A percentile compares a stretch with the other conserved stretches of the same genome.
These are phyloP conservation scores for Eucriotettix oculatus DNA, from an alignment of 2,888 invertebrate species.

Conservation along the genomic window DNA sequence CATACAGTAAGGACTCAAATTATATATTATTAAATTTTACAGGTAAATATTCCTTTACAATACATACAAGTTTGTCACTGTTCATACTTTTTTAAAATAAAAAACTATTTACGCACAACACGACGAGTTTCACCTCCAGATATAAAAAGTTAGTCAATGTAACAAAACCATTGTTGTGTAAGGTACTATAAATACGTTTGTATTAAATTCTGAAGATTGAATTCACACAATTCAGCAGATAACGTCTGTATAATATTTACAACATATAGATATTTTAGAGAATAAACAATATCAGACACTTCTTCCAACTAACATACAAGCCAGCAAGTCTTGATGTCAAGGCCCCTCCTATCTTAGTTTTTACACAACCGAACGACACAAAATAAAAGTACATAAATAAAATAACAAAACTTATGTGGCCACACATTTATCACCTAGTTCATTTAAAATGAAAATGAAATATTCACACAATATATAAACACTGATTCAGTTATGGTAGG, in stretches of 20 bases:
- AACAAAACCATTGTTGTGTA: neutral
- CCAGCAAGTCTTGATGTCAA: neutral
- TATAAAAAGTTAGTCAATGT: neutral
- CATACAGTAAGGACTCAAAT: neutral
- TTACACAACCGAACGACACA: neutral
- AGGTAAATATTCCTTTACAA: constrained; percentile 1
- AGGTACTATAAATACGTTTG: too few relatives aligned
- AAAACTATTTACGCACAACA: constrained; percentile 10
- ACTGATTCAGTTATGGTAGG: constrained; percentile 13
- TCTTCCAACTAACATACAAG: neutral
- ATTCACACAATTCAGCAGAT: neutral
- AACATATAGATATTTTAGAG: neutral
- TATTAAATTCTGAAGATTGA: too few relatives aligned
- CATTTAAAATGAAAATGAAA: neutral
- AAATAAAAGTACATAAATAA: neutral
- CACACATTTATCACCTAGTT: neutral
- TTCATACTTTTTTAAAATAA: constrained; percentile 1
- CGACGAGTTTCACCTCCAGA: constrained; percentile 8
- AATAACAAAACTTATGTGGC: neutral
- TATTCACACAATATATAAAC: neutral
- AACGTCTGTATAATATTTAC: neutral
- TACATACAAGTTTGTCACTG: neutral
- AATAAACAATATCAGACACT: neutral
- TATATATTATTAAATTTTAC: neutral
- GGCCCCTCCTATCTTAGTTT: constrained; percentile 3